These are phyloP conservation scores for Byasa hedistus DNA, from an alignment of 2,888 invertebrate species.

Conservation along the genomic window DNA sequence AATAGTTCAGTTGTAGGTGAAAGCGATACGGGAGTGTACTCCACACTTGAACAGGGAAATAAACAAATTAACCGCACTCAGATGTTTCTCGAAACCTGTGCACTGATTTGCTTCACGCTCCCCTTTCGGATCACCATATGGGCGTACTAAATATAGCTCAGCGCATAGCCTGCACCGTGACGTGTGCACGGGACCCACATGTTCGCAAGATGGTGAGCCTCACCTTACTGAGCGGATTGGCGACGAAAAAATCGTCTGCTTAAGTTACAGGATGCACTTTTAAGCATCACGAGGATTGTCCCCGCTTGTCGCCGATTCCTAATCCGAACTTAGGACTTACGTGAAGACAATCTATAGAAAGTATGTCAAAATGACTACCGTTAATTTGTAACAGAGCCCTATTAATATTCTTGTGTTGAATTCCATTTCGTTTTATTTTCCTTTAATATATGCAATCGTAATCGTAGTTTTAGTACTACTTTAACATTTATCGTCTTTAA, in stretches of 20 bases:
- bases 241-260: constrained; percentile 69
- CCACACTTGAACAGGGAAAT: constrained; percentile 29
- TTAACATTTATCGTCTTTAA: too few relatives aligned
- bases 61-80: constrained; percentile 48
- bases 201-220: constrained; percentile 71
- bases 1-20: neutral
- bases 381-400: neutral
- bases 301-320: constrained; percentile 36
- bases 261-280: constrained; percentile 75
- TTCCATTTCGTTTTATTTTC: neutral
- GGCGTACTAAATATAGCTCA: constrained; percentile 69
- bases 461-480: neutral
- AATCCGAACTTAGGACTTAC: constrained; percentile 48
- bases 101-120: constrained; percentile 46
- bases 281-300: constrained; percentile 50
- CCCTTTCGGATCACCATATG: constrained; percentile 62
- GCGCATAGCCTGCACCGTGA: constrained; percentile 49
- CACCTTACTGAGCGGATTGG: constrained; percentile 67
- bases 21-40: constrained; percentile 31
- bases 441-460: neutral
- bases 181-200: constrained; percentile 62
- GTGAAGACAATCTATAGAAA: neutral
- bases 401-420: neutral
- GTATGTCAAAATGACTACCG: neutral
- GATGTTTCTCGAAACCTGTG: constrained; percentile 32